phyloP scores from a whole-genome alignment of 1,140 invertebrate genomes.

The Ganaspis sp. region DNA sequence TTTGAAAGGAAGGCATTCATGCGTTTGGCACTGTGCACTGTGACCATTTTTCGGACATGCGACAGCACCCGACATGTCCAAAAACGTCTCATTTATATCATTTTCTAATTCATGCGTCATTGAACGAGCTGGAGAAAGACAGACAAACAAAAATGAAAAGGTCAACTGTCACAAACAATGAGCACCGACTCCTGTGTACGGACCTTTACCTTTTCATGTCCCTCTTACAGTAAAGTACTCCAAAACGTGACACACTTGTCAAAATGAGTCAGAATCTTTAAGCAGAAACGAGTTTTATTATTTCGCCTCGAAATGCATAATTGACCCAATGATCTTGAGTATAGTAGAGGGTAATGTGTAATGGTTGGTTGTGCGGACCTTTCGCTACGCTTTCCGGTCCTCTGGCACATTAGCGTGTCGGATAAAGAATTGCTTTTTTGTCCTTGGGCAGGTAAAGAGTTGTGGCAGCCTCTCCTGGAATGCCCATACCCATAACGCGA shows the following conservation, averaged over 20 bases:
- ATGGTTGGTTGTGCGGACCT: constrained; percentile 15
- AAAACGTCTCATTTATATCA: too few species aligned
- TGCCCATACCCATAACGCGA: constrained; percentile 7
- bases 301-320: neutral
- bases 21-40: too few species aligned
- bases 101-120: too few species aligned
- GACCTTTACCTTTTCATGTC: too few species aligned
- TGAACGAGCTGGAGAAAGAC: too few species aligned
- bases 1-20: too few species aligned
- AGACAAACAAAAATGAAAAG: too few species aligned
- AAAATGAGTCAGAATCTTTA: constrained; percentile 16
- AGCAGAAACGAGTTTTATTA: neutral
- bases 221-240: too few species aligned
- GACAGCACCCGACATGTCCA: too few species aligned
- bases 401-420: constrained; percentile 36
- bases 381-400: constrained; percentile 47
- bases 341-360: constrained; percentile 4
- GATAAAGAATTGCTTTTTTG: constrained; percentile 51
- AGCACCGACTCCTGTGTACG: too few species aligned
- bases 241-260: neutral
- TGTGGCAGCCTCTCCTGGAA: constrained; percentile 15
- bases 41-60: too few species aligned
- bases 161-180: neutral
- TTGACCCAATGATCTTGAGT: constrained; percentile 5
- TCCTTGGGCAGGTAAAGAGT: constrained; percentile 10